Percentiles rank a stretch among this genome's conserved stretches.
phyloP scores from a whole-genome alignment of 53 echinoderm and acorn worm genomes.

The Temnopleurus reevesii region DNA sequence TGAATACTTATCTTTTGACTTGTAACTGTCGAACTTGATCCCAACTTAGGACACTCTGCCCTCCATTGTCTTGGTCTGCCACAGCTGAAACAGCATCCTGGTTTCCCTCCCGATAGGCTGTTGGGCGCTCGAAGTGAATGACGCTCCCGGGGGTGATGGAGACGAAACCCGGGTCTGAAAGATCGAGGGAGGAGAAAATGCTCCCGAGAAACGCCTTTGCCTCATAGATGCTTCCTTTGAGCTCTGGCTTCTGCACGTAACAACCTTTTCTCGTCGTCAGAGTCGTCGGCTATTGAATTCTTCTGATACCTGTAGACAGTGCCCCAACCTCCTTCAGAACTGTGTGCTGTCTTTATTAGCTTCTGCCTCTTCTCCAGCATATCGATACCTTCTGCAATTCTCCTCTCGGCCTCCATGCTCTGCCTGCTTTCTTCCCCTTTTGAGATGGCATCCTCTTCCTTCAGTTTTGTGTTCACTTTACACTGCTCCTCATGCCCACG shows the following conservation, averaged over 20 bases:
- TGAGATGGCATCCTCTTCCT: too few species aligned
- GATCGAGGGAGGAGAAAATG: neutral
- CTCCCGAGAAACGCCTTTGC: neutral
- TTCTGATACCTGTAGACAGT: constrained; percentile 46
- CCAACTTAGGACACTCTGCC: too few species aligned
- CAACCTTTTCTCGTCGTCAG: constrained; percentile 58
- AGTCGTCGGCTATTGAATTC: constrained; percentile 50
- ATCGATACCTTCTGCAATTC: neutral
- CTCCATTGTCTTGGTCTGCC: constrained; percentile 58
- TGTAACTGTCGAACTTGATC: too few species aligned
- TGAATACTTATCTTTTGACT: too few species aligned
- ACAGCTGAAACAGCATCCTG: constrained; percentile 35
- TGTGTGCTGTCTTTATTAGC: constrained; percentile 49
- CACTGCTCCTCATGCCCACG: too few species aligned
- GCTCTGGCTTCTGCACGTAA: constrained; percentile 41
- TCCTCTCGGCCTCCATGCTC: neutral
- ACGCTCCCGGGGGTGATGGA: too few species aligned
- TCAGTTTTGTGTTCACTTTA: too few species aligned
- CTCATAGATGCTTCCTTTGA: constrained; percentile 1
- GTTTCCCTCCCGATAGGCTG: neutral
- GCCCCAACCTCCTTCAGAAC: constrained; percentile 46
- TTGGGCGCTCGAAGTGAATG: neutral
- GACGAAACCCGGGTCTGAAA: neutral
- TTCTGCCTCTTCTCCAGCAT: constrained; percentile 46
- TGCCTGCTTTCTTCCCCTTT: too few species aligned